These are phyloP conservation scores for Bucco capensis DNA, from an alignment of 2,113 vertebrate genomes.

Conservation along the genomic window DNA sequence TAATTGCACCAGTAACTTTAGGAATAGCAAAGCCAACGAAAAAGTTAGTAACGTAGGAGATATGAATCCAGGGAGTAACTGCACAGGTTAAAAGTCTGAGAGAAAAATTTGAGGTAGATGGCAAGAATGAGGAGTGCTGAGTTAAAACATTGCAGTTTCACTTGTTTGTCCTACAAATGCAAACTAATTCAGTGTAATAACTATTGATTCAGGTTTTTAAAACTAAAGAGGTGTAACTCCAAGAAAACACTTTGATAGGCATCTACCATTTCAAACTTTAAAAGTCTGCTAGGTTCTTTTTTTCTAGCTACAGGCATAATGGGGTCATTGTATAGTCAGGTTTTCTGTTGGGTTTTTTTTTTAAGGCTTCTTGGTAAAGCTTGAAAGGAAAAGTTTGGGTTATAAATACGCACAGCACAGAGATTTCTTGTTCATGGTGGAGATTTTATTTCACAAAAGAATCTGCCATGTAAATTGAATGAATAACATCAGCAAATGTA, in stretches of 20 bases:
- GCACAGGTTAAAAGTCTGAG: background rate
- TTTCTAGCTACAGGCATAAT: accelerated
- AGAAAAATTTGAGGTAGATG: background rate
- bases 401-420: background rate
- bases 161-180: background rate
- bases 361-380: background rate
- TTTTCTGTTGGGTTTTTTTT: background rate
- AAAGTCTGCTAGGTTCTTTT: background rate
- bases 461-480: background rate
- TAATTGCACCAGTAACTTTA: background rate
- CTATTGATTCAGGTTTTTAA: background rate
- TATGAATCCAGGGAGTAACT: background rate
- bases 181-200: background rate
- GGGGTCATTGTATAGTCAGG: background rate
- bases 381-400: background rate
- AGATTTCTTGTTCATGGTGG: background rate
- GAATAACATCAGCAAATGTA: background rate
- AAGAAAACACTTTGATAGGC: background rate
- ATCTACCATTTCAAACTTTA: background rate
- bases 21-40: background rate
- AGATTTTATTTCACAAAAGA: background rate
- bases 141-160: accelerated
- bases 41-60: accelerated
- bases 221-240: background rate
- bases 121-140: background rate